These are phyloP conservation scores for Merops nubicus DNA, from an alignment of 2,113 vertebrate species.

Conservation along the genomic window DNA sequence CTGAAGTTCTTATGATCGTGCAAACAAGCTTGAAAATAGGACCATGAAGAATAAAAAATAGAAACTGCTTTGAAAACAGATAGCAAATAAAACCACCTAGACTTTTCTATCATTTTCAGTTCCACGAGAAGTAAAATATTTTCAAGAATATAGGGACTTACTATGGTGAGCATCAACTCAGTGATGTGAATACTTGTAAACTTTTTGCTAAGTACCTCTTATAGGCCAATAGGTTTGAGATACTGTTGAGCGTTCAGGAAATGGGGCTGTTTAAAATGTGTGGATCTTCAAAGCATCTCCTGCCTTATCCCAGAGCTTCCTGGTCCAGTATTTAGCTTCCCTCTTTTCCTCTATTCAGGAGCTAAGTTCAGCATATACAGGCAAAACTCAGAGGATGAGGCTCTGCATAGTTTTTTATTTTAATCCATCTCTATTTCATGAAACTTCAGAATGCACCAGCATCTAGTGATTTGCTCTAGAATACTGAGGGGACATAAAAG, in stretches of 20 bases:
- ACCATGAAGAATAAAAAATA: neutral
- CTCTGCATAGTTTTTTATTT: neutral
- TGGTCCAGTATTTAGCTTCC: neutral
- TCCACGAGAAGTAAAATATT: neutral
- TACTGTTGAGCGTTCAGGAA: neutral
- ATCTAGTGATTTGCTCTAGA: neutral
- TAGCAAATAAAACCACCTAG: neutral
- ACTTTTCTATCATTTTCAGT: neutral
- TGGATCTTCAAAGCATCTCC: neutral
- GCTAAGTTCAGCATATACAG: neutral
- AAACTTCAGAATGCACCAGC: neutral
- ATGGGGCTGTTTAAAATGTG: neutral
- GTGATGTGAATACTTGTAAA: neutral
- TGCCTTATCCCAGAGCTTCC: neutral
- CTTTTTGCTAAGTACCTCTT: neutral
- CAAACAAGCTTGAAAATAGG: neutral
- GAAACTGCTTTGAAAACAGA: neutral
- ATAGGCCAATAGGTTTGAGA: neutral
- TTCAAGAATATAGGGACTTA: fast-evolving
- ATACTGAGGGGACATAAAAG: neutral
- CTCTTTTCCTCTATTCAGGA: neutral
- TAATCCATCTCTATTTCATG: neutral
- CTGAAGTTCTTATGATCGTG: neutral
- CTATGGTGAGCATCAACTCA: neutral
- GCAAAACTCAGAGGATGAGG: neutral